Evolutionary conservation across 2,797 vertebrate genomes (phyloP).

Genomic region (Squalus acanthias): DNA sequence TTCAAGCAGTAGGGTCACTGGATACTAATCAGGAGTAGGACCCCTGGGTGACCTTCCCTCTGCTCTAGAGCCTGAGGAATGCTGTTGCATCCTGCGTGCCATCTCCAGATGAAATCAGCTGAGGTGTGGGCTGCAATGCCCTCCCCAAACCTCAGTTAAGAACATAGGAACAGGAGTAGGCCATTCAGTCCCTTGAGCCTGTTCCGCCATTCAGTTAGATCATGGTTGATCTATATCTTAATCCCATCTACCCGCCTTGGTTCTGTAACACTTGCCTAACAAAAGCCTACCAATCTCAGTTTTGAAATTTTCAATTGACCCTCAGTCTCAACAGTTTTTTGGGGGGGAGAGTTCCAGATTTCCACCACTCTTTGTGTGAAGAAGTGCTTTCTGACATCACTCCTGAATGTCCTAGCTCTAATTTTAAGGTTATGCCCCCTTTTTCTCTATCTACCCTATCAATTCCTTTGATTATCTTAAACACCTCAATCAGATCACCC

Average conservation of each 20-base stretch:
- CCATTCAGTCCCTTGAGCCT: not conserved
- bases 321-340: no score
- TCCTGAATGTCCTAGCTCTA: no score
- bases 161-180: not conserved
- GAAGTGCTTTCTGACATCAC: no score
- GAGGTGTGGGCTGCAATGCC: not conserved
- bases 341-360: no score
- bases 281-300: not conserved
- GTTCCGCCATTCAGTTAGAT: not conserved
- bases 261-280: not conserved
- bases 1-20: not conserved
- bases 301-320: no score
- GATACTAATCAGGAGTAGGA: not conserved
- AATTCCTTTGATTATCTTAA: no score
- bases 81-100: not conserved
- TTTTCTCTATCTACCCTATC: no score
- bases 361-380: no score
- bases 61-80: not conserved
- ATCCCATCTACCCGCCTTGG: not conserved
- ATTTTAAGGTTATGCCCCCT: no score
- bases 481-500: no score
- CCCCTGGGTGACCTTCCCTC: not conserved
- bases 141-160: not conserved
- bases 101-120: not conserved
- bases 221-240: not conserved